Conservation (phyloP, 1,140 invertebrate genomes). For the Dinothrombium tinctorium region DNA sequence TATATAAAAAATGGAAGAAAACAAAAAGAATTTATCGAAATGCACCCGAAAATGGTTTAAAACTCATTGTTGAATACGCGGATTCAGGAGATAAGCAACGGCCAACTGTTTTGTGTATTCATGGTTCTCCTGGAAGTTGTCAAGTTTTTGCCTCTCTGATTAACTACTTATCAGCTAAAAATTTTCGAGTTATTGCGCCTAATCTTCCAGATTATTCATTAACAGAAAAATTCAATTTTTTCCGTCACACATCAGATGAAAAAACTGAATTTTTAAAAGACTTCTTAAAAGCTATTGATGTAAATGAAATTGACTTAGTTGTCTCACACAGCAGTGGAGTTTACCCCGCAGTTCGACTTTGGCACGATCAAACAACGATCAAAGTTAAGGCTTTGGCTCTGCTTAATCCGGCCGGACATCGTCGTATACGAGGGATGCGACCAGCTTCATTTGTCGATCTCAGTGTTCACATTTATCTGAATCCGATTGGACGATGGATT, state of each 20-base stretch:
- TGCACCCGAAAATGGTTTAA: slow-evolving; percentile 6
- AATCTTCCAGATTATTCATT: slow-evolving; percentile 11
- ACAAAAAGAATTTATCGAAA: slow-evolving; percentile 6
- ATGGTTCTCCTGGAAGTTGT: slow-evolving; percentile 14
- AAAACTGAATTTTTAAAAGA: slow-evolving; percentile 13
- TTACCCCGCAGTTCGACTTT: slow-evolving; percentile 9
- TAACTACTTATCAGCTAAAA: slow-evolving; percentile 4
- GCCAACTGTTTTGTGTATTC: slow-evolving; percentile 7
- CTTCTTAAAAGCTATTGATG: slow-evolving; percentile 11
- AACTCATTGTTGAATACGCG: slow-evolving; percentile 10
- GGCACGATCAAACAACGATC: not conserved
- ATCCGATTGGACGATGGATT: slow-evolving; percentile 4
- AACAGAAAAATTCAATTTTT: slow-evolving; percentile 8
- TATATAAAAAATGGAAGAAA: slow-evolving; percentile 12
- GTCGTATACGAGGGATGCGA: slow-evolving; percentile 9
- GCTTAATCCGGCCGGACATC: slow-evolving; percentile 10
- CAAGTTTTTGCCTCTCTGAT: slow-evolving; percentile 11
- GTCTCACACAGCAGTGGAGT: slow-evolving; percentile 12
- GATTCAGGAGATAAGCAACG: slow-evolving; percentile 9
- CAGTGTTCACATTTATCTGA: slow-evolving; percentile 8
- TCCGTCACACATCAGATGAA: slow-evolving; percentile 13
- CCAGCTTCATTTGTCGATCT: slow-evolving; percentile 10
- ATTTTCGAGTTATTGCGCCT: slow-evolving; percentile 11
- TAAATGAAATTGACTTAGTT: slow-evolving; percentile 12
- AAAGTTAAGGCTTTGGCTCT: slow-evolving; percentile 9